Conservation (phyloP, 2,113 vertebrate genomes). For the Hymenochirus boettgeri region DNA sequence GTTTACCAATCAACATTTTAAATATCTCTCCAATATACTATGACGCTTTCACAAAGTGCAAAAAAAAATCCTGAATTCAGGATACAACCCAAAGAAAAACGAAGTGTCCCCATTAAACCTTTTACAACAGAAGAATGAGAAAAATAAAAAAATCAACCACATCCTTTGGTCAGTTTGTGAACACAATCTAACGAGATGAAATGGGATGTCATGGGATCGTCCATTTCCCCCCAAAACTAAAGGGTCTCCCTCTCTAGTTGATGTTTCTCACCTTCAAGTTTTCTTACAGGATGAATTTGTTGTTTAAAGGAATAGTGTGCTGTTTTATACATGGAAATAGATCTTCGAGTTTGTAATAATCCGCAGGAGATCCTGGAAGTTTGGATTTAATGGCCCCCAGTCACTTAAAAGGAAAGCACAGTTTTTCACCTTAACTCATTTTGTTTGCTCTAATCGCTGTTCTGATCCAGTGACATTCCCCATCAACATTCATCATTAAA, state of each 20-base stretch:
- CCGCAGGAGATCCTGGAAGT: slow-evolving; percentile 3
- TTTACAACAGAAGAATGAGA: slow-evolving; percentile 81
- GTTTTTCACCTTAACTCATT: neutral
- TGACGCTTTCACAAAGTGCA: slow-evolving; percentile 99
- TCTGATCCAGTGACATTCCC: neutral
- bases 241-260: too few relatives aligned
- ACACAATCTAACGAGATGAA: too few relatives aligned
- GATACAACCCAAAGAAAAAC: slow-evolving; percentile 82
- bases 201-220: too few relatives aligned
- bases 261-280: slow-evolving; percentile 69
- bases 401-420: slow-evolving; percentile 5
- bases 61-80: slow-evolving; percentile 87
- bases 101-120: slow-evolving; percentile 81
- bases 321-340: too few relatives aligned
- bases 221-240: too few relatives aligned
- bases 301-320: slow-evolving; percentile 37
- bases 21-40: slow-evolving; percentile 99
- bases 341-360: slow-evolving; percentile 12
- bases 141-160: slow-evolving; percentile 68
- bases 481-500: too few relatives aligned
- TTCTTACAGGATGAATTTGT: slow-evolving; percentile 51
- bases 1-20: slow-evolving; percentile 91
- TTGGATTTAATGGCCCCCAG: neutral
- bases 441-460: slow-evolving; percentile 8
- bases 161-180: slow-evolving; percentile 62